Base-by-base conservation (phyloP, 1,140 invertebrate species). In the Tetramorium simillimum region DNA sequence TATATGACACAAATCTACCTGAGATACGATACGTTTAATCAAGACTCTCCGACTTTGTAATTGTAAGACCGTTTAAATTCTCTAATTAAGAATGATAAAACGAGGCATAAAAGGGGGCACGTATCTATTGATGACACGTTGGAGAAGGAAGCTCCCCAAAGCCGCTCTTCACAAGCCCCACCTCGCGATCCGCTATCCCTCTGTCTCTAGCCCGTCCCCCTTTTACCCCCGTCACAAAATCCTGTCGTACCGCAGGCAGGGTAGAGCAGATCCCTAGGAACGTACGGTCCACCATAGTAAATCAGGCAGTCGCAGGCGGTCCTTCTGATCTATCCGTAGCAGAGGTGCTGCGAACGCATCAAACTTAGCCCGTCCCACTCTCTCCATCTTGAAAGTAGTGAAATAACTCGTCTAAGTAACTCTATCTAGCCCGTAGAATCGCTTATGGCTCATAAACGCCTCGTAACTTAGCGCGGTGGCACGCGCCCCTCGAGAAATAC, bases 231-330 rank as follows among this genome's bases (percentile, higher is more conserved):
- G 82, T 86, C 90, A 87, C 81, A 91, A 92, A 93, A 92, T 93
- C 92, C 93, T 92, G 90, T 93, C 93, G 88, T 89, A 90, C 89
- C 80, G 53, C 84, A 60, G 84, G 21, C 84, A 72, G 88, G 88
- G 70, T 90, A 84, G 86, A 90, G 28, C 73, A 33, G 88, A 67
- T 88, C 89, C 88, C 88, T 89, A 84, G 86, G 75, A 87, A 92
- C 87, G 89, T 69, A 81, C 86, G 89, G 92, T 93, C 92, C 90
- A 92, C 94, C 92, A 93, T 94, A 94, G 93, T 95, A 95, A 95
- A 95, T 95, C 95, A 95, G 94, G 93, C 93, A 93, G 92, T 95
- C 92, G 92, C 94, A 94, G 94, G 94, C 95, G 94, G 94, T 95
- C 94, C 93, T 94, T 95, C 93, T 95, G 94, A 95, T 95, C 94